Base-by-base conservation (phyloP, 2,888 invertebrate species). In the Habroteleia sp. region DNA sequence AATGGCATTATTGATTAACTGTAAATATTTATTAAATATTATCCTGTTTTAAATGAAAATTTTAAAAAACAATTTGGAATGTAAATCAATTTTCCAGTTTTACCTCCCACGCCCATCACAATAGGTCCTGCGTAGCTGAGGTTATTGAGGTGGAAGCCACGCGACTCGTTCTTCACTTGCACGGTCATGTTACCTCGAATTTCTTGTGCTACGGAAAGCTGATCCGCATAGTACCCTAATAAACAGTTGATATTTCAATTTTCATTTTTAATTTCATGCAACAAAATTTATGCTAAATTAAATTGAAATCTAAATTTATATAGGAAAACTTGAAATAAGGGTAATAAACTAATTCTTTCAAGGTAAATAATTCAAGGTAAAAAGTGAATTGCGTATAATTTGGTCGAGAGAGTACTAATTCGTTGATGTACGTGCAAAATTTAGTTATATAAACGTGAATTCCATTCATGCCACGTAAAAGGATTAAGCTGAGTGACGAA, bases 101-200 rank as follows among this genome's bases (percentile, higher is more conserved):
- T 89, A 93, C 96, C 97, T 89, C 98, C 98, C 73, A 97, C 94
- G 20, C 98, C 98, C 98, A 98, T 98, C 52, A 98, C 94, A 77
- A 98, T 96, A 1, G 98, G 98, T 0, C 98, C 98, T n/a, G 97
- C 95, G 88, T 98, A 98, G 0, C 97, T 96, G 52, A 98, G 91
- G 86, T 96, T 96, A 89, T 95, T 96, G 77, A 96, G 91, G 85
- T 96, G 96, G 86, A 95, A 95, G 8, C 95, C 95, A 31, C 95
- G 91, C 3, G 94, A 93, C 86, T 95, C 95, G 84, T 95, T 95
- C 89, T 95, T 95, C 14, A 95, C 93, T 20, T 92, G 92, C 41
- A 95, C 91, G 0, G 95, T 95, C 17, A 93, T 91, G 88, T 95
- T 95, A 16, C 94, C 95, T 52, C 94, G 91, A 52, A 95, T 90